Percentiles rank a stretch among this genome's conserved stretches.
These are phyloP conservation scores for Rhopalosiphum padi DNA, from an alignment of 1,140 invertebrate genomes.

Conservation along the genomic window DNA sequence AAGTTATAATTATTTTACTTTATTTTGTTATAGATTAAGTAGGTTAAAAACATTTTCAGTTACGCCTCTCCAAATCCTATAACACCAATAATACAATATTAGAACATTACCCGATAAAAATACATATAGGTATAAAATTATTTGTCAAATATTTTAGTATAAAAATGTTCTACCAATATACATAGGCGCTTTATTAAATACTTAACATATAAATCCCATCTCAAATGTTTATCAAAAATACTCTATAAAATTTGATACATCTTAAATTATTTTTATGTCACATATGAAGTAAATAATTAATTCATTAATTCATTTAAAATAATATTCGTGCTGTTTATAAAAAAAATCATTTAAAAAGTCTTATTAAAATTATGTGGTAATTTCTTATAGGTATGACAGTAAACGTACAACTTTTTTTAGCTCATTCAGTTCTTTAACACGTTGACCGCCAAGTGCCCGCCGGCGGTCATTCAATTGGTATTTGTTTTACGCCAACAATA, in stretches of 20 bases:
- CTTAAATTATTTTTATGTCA: neutral
- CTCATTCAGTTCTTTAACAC: too few species aligned
- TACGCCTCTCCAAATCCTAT: neutral
- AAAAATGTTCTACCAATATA: neutral
- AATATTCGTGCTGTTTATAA: neutral
- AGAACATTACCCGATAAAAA: neutral
- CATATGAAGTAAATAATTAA: neutral
- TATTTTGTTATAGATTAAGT: neutral
- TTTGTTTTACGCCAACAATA: too few species aligned
- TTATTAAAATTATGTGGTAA: neutral
- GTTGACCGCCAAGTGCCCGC: too few species aligned
- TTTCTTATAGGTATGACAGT: too few species aligned
- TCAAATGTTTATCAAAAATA: neutral
- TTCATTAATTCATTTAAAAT: neutral
- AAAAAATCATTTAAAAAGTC: neutral
- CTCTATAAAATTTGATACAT: neutral
- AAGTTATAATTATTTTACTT: neutral
- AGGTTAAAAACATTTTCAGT: neutral
- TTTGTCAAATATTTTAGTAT: neutral
- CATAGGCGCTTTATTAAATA: neutral
- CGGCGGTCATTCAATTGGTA: too few species aligned
- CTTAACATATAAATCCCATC: neutral
- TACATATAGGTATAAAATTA: neutral
- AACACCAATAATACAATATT: constrained; percentile 36
- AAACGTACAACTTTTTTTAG: too few species aligned